Percentiles rank a stretch among this genome's conserved stretches.
Evolutionary conservation across 1,140 invertebrate species (phyloP).

Genomic region (Drosophila triauraria): DNA sequence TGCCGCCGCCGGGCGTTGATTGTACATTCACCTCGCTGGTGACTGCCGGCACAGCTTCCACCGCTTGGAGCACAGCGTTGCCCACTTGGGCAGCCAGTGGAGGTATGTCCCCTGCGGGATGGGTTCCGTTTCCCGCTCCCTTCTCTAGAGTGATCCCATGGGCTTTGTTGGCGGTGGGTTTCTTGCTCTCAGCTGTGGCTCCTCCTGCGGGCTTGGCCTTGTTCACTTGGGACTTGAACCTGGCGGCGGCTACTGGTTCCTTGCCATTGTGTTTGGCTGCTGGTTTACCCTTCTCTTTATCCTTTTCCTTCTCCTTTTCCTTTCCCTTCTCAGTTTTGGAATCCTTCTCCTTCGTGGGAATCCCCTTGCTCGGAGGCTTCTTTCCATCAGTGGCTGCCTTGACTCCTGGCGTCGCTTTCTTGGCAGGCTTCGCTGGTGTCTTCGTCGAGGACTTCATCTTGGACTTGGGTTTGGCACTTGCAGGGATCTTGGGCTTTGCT

Average conservation of each 20-base stretch:
- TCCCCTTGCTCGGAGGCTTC: constrained; percentile 1
- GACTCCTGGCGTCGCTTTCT: constrained; percentile 1
- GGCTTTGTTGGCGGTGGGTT: constrained; percentile 8
- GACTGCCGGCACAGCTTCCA: constrained; percentile 65
- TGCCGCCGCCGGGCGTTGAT: constrained; percentile 30
- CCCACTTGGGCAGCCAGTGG: constrained; percentile 72
- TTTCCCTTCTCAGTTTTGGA: constrained; percentile 24
- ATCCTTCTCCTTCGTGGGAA: constrained; percentile 4
- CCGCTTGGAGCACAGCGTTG: constrained; percentile 61
- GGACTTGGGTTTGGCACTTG: constrained; percentile 80
- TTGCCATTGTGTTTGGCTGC: constrained; percentile 48
- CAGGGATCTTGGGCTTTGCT: constrained; percentile 56
- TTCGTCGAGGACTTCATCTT: constrained; percentile 28
- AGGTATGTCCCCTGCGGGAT: constrained; percentile 24
- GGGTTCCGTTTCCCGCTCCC: neutral
- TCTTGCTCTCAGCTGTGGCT: constrained; percentile 20
- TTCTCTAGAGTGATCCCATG: constrained; percentile 37
- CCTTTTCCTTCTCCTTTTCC: constrained; percentile 20
- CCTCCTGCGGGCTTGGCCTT: constrained; percentile 28
- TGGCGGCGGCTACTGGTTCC: constrained; percentile 10
- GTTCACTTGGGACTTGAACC: constrained; percentile 24
- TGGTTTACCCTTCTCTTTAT: constrained; percentile 17
- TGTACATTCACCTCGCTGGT: constrained; percentile 55
- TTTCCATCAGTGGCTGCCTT: constrained; percentile 6
- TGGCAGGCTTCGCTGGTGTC: constrained; percentile 11